Evolutionary conservation across 2,797 vertebrate genomes (phyloP).

Genomic region (Fringilla coelebs): DNA sequence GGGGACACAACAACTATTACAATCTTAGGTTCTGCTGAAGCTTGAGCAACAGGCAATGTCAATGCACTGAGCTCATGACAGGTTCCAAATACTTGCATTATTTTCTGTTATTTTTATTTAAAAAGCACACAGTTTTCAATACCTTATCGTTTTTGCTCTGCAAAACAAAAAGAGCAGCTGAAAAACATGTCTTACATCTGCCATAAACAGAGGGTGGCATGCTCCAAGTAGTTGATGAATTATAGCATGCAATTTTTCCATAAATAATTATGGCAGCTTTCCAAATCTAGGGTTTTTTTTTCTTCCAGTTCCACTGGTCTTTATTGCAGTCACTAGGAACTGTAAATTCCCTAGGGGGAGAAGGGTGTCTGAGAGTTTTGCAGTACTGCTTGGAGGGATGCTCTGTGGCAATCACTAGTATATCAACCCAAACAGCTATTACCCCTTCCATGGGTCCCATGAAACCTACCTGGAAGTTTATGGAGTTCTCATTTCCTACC

Average conservation of each 20-base stretch:
- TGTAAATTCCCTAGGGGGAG: neutral
- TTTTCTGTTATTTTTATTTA: neutral
- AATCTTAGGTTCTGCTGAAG: neutral
- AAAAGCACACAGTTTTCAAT: neutral
- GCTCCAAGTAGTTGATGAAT: neutral
- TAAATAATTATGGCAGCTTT: neutral
- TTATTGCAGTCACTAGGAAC: neutral
- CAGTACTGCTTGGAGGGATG: neutral
- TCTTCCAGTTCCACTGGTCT: neutral
- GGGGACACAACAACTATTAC: neutral
- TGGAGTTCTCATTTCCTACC: neutral
- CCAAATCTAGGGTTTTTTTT: neutral
- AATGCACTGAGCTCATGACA: neutral
- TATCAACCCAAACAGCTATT: neutral
- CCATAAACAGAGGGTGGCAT: neutral
- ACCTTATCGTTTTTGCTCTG: neutral
- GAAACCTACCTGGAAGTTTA: neutral
- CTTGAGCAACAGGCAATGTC: neutral
- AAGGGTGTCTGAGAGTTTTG: neutral
- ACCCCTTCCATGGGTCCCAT: neutral
- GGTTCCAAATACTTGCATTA: neutral
- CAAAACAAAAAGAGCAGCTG: neutral
- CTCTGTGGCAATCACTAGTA: neutral
- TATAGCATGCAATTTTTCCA: neutral
- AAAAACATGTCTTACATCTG: neutral